phyloP scores from a whole-genome alignment of 2,797 vertebrate genomes.

The Octomys mimax region DNA sequence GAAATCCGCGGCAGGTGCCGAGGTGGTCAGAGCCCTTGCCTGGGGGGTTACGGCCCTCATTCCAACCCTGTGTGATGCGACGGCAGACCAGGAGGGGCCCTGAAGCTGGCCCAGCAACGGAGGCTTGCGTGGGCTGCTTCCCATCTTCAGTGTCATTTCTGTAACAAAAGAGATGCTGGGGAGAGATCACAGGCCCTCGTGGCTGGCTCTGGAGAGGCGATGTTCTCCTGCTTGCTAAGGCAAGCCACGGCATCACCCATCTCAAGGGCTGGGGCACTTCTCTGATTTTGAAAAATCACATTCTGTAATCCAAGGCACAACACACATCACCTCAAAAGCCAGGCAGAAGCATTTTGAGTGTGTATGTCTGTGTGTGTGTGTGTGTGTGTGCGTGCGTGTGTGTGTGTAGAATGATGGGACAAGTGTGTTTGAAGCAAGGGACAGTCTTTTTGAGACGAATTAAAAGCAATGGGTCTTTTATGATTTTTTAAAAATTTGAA shows the following conservation, averaged over 20 bases:
- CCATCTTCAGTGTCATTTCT: neutral
- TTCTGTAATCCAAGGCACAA: neutral
- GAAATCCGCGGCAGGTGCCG: neutral
- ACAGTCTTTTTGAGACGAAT: neutral
- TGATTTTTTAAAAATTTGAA: neutral
- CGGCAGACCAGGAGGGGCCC: neutral
- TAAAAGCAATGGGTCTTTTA: neutral
- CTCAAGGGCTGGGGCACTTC: neutral
- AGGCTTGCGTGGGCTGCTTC: neutral
- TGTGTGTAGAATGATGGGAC: neutral
- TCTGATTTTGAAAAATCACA: neutral
- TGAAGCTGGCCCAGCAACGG: fast-evolving
- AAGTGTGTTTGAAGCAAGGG: neutral
- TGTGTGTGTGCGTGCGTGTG: neutral
- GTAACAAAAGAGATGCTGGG: neutral
- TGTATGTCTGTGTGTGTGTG: too few relatives aligned
- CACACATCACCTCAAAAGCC: neutral
- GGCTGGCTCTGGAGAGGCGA: neutral
- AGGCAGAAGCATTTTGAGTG: neutral
- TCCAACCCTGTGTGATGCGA: neutral
- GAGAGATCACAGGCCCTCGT: too few relatives aligned
- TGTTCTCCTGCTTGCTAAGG: neutral
- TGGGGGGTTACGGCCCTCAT: fast-evolving
- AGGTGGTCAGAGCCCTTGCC: neutral
- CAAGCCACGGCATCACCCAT: fast-evolving